Base-by-base conservation (phyloP, 2,888 invertebrate species). In the Elmis aenea region DNA sequence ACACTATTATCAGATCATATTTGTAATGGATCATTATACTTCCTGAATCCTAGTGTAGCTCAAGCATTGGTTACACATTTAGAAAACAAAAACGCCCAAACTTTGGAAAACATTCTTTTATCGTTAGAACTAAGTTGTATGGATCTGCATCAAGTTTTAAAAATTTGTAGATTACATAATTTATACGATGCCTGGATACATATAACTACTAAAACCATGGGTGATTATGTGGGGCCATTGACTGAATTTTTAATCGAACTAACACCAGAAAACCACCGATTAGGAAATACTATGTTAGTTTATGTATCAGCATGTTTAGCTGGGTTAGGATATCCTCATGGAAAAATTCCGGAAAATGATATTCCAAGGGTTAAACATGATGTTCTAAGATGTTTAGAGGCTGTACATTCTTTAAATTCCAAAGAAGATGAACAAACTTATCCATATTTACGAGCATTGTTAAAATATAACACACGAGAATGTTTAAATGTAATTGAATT, bases 281-380 rank as follows among this genome's bases (percentile, higher is more conserved):
- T 89, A 25, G 92, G 91, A 4, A 90, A 91, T 58, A 85, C 85
- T 44, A 67, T 92, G 47, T 68, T 93, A 30, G 88, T 92, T 2
- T 92, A 91, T 59, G 77, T 89, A 15, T 88, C 86, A 45, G 88
- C 89, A 48, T 91, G 91, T 57, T 70, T 92, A 45, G 84, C 88
- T n/a, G 92, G 90, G 1, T 71, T 86, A 36, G 85, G 85, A 1
- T 92, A 87, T 69, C 90, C 89, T 0, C 71, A 71, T 22, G 89
- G 89, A 0, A 77, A 81, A 52, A 79, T 89, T 49, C 77, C 81
- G 0, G 68, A 71, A 5, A 74, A 76, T 18, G 67, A 75, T 28
- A 74, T 79, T 4, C 72, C 75, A 16, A 71, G 74, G 54, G 86
- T 85, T 1, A 85, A 87, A 59, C 76, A 81, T 40, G 83, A 87